Percentiles rank a stretch among this genome's conserved stretches.
Conservation (phyloP, 2,113 vertebrate species). For the Ciconia stormi region DNA sequence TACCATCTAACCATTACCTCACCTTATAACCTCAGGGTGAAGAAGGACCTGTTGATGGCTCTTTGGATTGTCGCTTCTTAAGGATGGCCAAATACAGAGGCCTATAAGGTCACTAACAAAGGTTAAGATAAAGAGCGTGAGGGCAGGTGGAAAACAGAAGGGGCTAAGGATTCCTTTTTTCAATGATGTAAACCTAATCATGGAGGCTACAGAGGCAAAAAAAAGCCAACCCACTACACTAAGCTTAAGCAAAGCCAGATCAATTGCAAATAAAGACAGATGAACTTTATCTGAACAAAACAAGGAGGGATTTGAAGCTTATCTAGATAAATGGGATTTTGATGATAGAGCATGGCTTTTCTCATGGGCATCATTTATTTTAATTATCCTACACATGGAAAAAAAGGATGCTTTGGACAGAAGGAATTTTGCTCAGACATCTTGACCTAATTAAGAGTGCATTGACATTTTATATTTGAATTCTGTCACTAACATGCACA, state of each 20-base stretch:
- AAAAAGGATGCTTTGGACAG: conserved; percentile 6
- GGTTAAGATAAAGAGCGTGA: background rate
- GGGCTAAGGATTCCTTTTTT: background rate
- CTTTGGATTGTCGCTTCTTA: background rate
- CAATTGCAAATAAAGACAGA: conserved; percentile 33
- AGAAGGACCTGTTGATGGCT: background rate
- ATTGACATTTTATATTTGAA: conserved; percentile 57
- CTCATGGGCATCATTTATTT: conserved; percentile 53
- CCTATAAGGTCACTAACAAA: background rate
- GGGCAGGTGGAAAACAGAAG: background rate
- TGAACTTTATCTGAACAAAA: conserved; percentile 19
- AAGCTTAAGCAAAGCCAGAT: conserved; percentile 1
- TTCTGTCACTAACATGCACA: conserved; percentile 27
- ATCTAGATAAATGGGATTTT: conserved; percentile 54
- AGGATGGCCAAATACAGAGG: background rate
- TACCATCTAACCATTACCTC: background rate
- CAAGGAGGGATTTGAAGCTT: conserved; percentile 18
- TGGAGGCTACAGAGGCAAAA: background rate
- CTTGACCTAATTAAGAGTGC: conserved; percentile 59
- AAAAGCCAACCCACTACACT: background rate
- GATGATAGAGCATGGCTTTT: conserved; percentile 18
- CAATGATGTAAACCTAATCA: background rate
- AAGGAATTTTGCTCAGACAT: conserved; percentile 54
- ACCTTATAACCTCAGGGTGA: background rate
- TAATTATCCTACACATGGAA: conserved; percentile 38